Base-by-base conservation (phyloP, 2,888 invertebrate species). In the Rhagonycha fulva region DNA sequence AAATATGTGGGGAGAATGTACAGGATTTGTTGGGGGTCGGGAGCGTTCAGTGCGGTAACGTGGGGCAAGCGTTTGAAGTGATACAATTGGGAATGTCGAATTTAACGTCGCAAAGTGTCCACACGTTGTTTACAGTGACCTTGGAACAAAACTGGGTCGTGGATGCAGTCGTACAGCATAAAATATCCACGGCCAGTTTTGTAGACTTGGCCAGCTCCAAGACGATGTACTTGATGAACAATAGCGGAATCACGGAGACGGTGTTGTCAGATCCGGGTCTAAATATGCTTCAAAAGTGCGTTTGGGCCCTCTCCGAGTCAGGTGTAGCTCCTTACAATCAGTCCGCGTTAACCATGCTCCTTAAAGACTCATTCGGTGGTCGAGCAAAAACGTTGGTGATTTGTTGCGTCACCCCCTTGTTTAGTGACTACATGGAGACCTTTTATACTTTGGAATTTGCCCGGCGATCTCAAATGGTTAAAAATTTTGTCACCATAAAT, bases 331-430 rank as follows among this genome's bases (percentile, higher is more conserved):
- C 88, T 24, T 92, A 92, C 85, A 91, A 92, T 80, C 92, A 93
- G 82, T 93, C 93, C 32, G 92, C 93, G 62, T 87, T 94, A 32
- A 93, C 93, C 14, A 93, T 93, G 3, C 89, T 93, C 86, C 86
- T 93, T 0, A 90, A 93, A 86, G 94, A 94, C 84, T 93, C 94
- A 1, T 93, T 94, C 87, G 94, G 94, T 11, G 94, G 94, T 0
- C 90, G 94, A 82, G 93, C 94, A 2, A 93, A 93, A 83, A 94
- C 94, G 2, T 88, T 94, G 87, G 89, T 94, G 2, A 91, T 94
- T 75, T 91, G 94, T 72, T 94, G 94, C 81, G 89, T 94, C n/a
- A 94, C 94, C 62, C 93, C 94, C 12, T 89, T 92, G 78, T 90
- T 93, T 76, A 89, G 91, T 79, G 92, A 94, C 86, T 90, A 92